phyloP scores from a whole-genome alignment of 2,113 vertebrate species.

The Turdus rufiventris region DNA sequence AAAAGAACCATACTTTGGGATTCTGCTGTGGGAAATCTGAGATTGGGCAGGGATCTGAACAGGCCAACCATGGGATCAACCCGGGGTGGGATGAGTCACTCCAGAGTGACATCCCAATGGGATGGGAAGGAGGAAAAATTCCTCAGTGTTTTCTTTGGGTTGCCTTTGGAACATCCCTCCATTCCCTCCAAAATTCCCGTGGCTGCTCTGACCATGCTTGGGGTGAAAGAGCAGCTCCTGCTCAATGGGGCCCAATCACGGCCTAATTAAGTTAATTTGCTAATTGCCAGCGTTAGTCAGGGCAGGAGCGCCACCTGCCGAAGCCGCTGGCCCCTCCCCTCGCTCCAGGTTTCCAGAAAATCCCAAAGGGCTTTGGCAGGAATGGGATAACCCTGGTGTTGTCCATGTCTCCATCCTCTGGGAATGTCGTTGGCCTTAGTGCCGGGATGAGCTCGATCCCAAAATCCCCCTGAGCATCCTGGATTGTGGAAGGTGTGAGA shows the following conservation, averaged over 20 bases:
- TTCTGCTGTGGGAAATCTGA: rapidly evolving
- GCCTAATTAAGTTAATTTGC: conserved; percentile 40
- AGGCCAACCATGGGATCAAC: background rate
- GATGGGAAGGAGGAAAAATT: background rate
- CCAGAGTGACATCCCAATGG: rapidly evolving
- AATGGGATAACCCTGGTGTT: background rate
- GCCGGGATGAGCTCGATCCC: background rate
- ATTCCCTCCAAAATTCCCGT: background rate
- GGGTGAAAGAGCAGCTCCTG: background rate
- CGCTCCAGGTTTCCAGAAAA: background rate
- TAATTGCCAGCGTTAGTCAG: conserved; percentile 19
- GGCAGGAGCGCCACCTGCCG: conserved; percentile 53
- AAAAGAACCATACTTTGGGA: background rate
- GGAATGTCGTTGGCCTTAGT: background rate
- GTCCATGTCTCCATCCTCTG: background rate
- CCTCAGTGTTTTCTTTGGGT: rapidly evolving
- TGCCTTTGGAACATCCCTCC: background rate
- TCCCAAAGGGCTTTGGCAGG: rapidly evolving
- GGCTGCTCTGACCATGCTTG: rapidly evolving
- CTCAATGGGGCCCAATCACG: background rate
- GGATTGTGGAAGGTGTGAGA: rapidly evolving
- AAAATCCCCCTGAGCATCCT: background rate
- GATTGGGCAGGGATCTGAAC: rapidly evolving
- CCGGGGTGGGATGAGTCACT: too few relatives aligned
- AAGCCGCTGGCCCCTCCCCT: background rate